Percentiles rank a stretch among this genome's conserved stretches.
These are phyloP conservation scores for Ormyrus thymus DNA, from an alignment of 2,888 invertebrate species.

Conservation along the genomic window DNA sequence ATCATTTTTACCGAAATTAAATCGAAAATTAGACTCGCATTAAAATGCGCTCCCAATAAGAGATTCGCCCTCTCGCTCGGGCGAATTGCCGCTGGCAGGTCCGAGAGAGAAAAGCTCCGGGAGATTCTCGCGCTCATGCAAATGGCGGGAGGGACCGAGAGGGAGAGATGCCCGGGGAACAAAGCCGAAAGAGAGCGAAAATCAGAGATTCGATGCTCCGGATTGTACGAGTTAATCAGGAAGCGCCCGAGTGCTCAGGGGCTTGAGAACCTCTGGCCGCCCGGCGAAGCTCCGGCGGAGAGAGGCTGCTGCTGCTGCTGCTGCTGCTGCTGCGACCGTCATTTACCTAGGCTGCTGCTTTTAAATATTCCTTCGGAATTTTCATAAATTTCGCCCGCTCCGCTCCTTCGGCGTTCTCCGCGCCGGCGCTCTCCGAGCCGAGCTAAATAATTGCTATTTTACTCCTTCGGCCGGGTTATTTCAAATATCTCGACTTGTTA, in stretches of 20 bases:
- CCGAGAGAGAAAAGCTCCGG: slow-evolving; percentile 57
- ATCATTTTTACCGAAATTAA: slow-evolving; percentile 74
- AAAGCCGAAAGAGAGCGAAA: slow-evolving; percentile 57
- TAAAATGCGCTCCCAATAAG: slow-evolving; percentile 72
- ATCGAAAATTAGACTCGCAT: slow-evolving; percentile 73
- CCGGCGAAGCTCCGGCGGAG: slow-evolving; percentile 21
- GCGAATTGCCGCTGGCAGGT: slow-evolving; percentile 64
- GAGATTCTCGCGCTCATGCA: slow-evolving; percentile 69
- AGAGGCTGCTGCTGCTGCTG: too few species aligned
- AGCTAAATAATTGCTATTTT: slow-evolving; percentile 27
- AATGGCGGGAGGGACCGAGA: slow-evolving; percentile 20
- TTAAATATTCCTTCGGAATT: slow-evolving; percentile 52
- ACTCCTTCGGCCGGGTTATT: neutral
- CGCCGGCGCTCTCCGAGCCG: neutral
- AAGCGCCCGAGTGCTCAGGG: slow-evolving; percentile 56
- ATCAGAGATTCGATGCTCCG: slow-evolving; percentile 65
- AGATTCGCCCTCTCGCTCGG: slow-evolving; percentile 52
- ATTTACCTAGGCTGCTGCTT: slow-evolving; percentile 58
- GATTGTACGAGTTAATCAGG: slow-evolving; percentile 69
- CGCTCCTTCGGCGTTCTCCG: slow-evolving; percentile 8
- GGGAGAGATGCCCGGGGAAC: slow-evolving; percentile 2
- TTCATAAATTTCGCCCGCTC: slow-evolving; percentile 45
- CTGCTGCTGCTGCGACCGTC: slow-evolving; percentile 40
- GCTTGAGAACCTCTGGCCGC: slow-evolving; percentile 65
- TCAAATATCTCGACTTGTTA: neutral